A percentile compares a stretch with the other conserved stretches of the same genome.
Conservation (phyloP, 2,888 invertebrate species). For the Macrosoma leucophasiata region DNA sequence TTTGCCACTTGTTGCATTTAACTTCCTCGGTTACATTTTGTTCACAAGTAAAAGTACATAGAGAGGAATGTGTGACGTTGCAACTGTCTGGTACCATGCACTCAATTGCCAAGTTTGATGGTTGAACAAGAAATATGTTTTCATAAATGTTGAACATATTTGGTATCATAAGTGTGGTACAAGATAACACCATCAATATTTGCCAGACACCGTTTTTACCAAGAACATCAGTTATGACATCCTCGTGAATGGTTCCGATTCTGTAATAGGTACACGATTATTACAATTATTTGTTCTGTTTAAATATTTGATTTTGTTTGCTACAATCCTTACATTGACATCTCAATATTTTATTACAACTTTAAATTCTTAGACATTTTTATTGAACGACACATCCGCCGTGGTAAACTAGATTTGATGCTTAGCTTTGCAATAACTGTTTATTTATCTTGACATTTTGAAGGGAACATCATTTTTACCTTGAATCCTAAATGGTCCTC, state of each 20-base stretch:
- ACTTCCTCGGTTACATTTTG: slow-evolving; percentile 37
- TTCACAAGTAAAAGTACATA: slow-evolving; percentile 37
- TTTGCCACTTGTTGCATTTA: slow-evolving; percentile 48
- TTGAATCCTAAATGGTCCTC: too few relatives aligned
- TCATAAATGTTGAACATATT: slow-evolving; percentile 40
- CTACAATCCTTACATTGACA: slow-evolving; percentile 12
- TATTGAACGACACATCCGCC: too few relatives aligned
- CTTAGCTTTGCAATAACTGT: too few relatives aligned
- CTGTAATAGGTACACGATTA: slow-evolving; percentile 39
- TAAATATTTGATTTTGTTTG: too few relatives aligned
- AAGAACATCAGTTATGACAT: slow-evolving; percentile 60
- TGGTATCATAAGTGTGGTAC: too few relatives aligned
- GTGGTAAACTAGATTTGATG: too few relatives aligned
- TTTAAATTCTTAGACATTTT: too few relatives aligned
- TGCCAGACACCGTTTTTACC: slow-evolving; percentile 63
- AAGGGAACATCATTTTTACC: too few relatives aligned
- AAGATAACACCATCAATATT: slow-evolving; percentile 58
- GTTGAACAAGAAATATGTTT: slow-evolving; percentile 46
- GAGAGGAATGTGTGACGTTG: slow-evolving; percentile 37
- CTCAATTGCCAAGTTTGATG: slow-evolving; percentile 37
- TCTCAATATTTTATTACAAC: too few relatives aligned
- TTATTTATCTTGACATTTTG: too few relatives aligned
- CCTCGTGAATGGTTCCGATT: slow-evolving; percentile 61
- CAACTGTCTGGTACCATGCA: slow-evolving; percentile 38
- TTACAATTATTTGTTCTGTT: not conserved